A percentile compares a stretch with the other conserved stretches of the same genome.
phyloP scores from a whole-genome alignment of 2,797 vertebrate genomes.

The Dromococcyx pavoninus region DNA sequence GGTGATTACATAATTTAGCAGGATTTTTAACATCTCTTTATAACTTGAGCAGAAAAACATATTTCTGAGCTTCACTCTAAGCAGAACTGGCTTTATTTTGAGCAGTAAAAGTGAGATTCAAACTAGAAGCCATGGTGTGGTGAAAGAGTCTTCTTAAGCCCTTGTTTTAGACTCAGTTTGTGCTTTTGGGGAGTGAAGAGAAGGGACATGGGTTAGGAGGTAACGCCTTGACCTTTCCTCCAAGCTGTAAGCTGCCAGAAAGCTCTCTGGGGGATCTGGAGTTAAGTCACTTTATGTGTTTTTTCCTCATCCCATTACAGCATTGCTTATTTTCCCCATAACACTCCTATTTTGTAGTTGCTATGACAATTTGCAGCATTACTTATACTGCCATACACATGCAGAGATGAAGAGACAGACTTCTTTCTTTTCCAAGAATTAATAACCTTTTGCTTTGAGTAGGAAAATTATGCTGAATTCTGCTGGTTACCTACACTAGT shows the following conservation, averaged over 20 bases:
- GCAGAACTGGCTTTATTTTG: neutral
- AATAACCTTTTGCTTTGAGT: neutral
- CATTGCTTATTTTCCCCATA: neutral
- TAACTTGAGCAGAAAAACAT: neutral
- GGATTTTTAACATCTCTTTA: neutral
- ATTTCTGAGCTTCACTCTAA: neutral
- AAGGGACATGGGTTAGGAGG: neutral
- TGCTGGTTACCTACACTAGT: neutral
- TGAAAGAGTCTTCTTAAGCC: neutral
- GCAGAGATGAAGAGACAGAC: neutral
- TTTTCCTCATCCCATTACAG: slow-evolving; percentile 17
- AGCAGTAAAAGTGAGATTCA: neutral
- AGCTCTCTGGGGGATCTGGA: neutral
- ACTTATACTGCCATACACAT: neutral
- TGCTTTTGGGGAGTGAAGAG: neutral
- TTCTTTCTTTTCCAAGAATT: neutral
- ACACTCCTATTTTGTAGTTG: slow-evolving; percentile 11
- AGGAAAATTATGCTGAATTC: neutral
- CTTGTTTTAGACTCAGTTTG: neutral
- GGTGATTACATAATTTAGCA: neutral
- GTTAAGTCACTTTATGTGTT: neutral
- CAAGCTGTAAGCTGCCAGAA: neutral
- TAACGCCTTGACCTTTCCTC: neutral
- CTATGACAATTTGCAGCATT: slow-evolving; percentile 22
- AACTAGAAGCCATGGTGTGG: neutral